Base-by-base conservation (phyloP, 2,113 vertebrate genomes). In the Hippocampus abdominalis region DNA sequence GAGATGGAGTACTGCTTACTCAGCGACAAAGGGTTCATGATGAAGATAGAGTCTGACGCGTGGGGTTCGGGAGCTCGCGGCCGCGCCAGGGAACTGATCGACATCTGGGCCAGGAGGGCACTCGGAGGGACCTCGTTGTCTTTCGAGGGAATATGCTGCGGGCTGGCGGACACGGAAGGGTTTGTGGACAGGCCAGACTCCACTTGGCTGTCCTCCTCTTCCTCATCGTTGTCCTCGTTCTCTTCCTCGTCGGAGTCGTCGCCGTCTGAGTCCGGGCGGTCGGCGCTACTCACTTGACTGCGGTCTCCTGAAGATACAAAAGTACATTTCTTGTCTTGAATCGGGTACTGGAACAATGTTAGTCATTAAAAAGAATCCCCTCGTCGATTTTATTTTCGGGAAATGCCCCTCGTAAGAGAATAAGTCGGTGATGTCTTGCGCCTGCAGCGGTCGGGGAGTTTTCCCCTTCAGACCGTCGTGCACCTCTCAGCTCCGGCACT, bases 151-250 rank as follows among this genome's bases (percentile, higher is more conserved):
- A 93, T 74, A 46, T 97, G 97, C 88, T 96, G 97, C 0, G 97
- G 97, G 82, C 96, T 98, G 75, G 97, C 95, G 0, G 95, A 93
- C 46, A 96, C 95, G 0, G 97, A 99, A 1, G 97, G 96, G 0
- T 95, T 94, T 2, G 96, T 94, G 4, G 97, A 99, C 4, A 97
- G 88, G n/a, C 94, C 94, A 0, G 96, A 98, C 73, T 99, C 97
- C 0, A 95, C 93, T 88, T 97, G 96, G 85, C 96, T 98, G 87
- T 99, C 97, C n/a, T 99, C 97, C 53, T 98, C 97, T 0, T 99
- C 97, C 0, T 99, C 97, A 54, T 95, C 94, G 10, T 96, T 95
- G 56, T 95, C 94, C 8, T 96, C 95, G 2, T 98, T 96, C 25
- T 98, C 95, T 49, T 99, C 96, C 4, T 94, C 91, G 3, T 99